These are phyloP conservation scores for Drosophila pachea DNA, from an alignment of 1,140 invertebrate genomes.

Conservation along the genomic window DNA sequence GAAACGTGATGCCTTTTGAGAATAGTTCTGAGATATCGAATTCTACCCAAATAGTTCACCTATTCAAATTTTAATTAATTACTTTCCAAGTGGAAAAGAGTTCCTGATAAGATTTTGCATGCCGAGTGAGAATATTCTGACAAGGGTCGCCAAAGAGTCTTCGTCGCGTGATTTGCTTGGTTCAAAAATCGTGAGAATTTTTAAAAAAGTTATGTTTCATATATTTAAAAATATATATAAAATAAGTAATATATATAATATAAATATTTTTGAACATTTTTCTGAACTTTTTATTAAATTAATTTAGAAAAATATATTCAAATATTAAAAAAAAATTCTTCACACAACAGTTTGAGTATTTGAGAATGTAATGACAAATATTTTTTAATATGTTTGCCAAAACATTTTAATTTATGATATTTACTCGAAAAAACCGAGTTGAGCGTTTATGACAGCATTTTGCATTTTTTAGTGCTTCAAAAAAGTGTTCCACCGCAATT, in stretches of 20 bases:
- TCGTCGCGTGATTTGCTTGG: background rate
- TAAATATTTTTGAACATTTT: no score
- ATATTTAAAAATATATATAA: background rate
- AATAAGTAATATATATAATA: background rate
- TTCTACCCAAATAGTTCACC: background rate
- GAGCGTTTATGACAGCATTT: background rate
- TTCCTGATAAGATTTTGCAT: background rate
- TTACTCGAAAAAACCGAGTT: no score
- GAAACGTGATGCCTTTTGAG: background rate
- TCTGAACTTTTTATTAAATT: no score
- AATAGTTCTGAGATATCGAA: background rate
- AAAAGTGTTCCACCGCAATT: conserved; percentile 25
- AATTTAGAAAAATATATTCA: no score
- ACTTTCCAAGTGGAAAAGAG: background rate
- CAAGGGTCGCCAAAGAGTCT: background rate
- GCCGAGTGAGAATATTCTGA: background rate
- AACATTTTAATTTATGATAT: background rate
- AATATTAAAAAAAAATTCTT: no score
- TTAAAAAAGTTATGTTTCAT: background rate
- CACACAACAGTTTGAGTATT: no score
- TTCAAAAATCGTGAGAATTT: background rate
- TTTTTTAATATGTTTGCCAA: no score
- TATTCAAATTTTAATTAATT: background rate
- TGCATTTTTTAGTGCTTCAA: background rate
- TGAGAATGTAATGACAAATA: no score